Base-by-base conservation (phyloP, 1,140 invertebrate species). In the Anastrepha ludens region DNA sequence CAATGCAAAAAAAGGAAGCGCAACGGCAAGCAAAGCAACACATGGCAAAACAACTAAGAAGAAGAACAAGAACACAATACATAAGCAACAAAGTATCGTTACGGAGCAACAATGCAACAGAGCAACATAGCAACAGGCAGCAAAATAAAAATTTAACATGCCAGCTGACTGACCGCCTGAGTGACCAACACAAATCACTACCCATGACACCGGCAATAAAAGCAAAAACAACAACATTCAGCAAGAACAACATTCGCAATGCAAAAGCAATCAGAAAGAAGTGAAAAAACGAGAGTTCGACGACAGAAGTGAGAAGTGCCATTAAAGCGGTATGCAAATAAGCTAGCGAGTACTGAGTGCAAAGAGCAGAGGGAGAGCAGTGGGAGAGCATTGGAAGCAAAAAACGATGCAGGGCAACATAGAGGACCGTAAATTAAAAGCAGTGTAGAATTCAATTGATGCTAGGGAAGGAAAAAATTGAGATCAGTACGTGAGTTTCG, bases 261-360 rank as follows among this genome's bases (percentile, higher is more conserved):
- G 74, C 8, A 41, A 81, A 29, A 81, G n/a, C 74, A 55, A 55
- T 81, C 47, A 15, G n/a, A 50, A 81, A 50, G n/a, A 55, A 55
- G 41, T 74, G 41, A 55, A 55, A 55, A 55, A 55, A 74, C 67
- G 5, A 13, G 44, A 70, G 67, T 74, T 74, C 2, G 67, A 8
- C 39, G 41, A 74, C 47, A 7, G 67, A 47, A 74, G 4, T 44
- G 74, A 81, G 41, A 81, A 55, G 7, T 81, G 50, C 47, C 70
- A 58, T 81, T 81, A 81, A 81, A 81, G 41, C 55, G 39, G 74
- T 81, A 81, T 81, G 74, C 74, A 81, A 81, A 81, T 81, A 58
- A 47, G 47, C n/a, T 55, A 55, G 29, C 47, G 47, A 13, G 8
- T 81, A 41, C n/a, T n/a, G 17, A 55, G 74, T 81, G 74, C 47